phyloP scores from a whole-genome alignment of 2,888 invertebrate species.

The Ethmia dodecea region DNA sequence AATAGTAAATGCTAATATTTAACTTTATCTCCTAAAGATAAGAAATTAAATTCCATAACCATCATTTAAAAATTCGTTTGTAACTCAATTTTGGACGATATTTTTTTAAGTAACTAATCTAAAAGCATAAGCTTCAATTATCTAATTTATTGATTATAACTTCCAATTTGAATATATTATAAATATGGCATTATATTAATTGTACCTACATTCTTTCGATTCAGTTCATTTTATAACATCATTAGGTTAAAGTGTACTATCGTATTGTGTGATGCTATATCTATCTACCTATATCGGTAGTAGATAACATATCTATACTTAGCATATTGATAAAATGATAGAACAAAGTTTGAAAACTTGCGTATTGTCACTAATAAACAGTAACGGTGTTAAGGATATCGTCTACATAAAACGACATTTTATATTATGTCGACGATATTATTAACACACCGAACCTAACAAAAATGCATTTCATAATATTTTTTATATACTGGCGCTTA shows the following conservation, averaged over 20 bases:
- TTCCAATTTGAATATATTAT: constrained; percentile 11
- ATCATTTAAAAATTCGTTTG: constrained; percentile 12
- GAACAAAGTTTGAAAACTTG: constrained; percentile 34
- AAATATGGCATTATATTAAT: constrained; percentile 46
- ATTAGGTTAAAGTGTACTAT: constrained; percentile 24
- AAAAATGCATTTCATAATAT: too few relatives aligned
- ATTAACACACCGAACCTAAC: too few relatives aligned
- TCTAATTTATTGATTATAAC: constrained; percentile 11
- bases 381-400: too few relatives aligned
- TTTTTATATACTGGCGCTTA: too few relatives aligned
- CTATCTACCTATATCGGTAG: constrained; percentile 47
- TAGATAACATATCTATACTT: constrained; percentile 51
- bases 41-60: too few relatives aligned
- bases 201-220: constrained; percentile 30
- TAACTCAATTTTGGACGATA: constrained; percentile 41
- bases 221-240: constrained; percentile 23
- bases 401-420: too few relatives aligned
- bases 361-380: constrained; percentile 30
- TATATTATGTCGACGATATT: too few relatives aligned
- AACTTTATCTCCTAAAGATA: too few relatives aligned
- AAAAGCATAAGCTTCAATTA: constrained; percentile 10
- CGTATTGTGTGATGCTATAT: constrained; percentile 45
- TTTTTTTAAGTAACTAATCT: constrained; percentile 38
- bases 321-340: constrained; percentile 36
- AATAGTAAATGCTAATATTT: too few relatives aligned